These are phyloP conservation scores for Cephus cinctus DNA, from an alignment of 1,140 invertebrate genomes.

Conservation along the genomic window DNA sequence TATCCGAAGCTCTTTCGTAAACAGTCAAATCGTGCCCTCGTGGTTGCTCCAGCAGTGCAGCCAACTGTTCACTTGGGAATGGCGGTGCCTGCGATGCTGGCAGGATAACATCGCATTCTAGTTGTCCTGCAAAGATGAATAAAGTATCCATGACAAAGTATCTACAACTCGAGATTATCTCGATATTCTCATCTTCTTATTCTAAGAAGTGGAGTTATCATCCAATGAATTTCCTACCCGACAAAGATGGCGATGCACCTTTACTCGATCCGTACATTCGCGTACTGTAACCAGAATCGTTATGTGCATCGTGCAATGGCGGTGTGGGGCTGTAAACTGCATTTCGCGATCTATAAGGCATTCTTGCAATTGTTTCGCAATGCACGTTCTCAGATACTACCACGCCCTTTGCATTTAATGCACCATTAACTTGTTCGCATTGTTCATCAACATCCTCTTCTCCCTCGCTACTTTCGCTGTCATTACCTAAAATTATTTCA, in stretches of 20 bases:
- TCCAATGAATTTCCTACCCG: conserved; percentile 61
- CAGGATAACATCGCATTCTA: conserved; percentile 41
- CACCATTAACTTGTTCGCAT: conserved; percentile 15
- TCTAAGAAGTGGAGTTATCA: not conserved
- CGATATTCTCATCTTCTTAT: not conserved
- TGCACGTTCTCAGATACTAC: conserved; percentile 28
- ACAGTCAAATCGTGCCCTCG: conserved; percentile 37
- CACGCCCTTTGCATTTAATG: conserved; percentile 29
- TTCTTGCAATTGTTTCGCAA: conserved; percentile 40
- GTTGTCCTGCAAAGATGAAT: conserved; percentile 28
- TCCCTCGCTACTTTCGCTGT: conserved; percentile 44
- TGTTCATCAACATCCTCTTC: conserved; percentile 35
- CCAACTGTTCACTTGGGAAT: conserved; percentile 37
- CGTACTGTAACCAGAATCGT: conserved; percentile 77
- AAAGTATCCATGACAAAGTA: not conserved
- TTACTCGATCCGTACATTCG: conserved; percentile 76
- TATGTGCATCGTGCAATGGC: conserved; percentile 62
- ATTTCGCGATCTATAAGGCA: conserved; percentile 49
- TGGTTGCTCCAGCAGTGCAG: conserved; percentile 38
- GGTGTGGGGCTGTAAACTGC: conserved; percentile 51
- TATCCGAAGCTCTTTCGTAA: conserved; percentile 36
- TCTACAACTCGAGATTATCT: not conserved
- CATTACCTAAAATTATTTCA: conserved; percentile 26
- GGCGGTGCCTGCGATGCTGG: conserved; percentile 22
- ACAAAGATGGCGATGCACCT: conserved; percentile 73